Evolutionary conservation across 23 tunicate species (phyloP).

Genomic region (Aplidium turbinatum): DNA sequence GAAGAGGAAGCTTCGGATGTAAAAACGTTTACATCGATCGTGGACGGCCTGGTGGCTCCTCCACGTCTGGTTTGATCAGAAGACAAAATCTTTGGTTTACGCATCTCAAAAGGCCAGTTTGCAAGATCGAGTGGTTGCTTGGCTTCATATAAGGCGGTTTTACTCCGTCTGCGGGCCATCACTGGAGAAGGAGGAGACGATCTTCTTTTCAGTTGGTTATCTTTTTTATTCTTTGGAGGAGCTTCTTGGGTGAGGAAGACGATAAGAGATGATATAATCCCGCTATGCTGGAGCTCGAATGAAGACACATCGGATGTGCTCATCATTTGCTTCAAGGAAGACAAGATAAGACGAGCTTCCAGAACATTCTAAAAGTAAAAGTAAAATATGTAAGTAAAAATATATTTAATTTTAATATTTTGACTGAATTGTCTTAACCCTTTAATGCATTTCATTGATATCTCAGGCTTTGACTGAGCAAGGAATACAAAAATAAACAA

Average conservation of each 20-base stretch:
- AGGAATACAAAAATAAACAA: too few species aligned
- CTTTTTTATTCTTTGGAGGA: constrained; percentile 5
- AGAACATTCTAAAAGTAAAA: too few species aligned
- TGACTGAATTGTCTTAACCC: too few species aligned
- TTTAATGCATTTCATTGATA: too few species aligned
- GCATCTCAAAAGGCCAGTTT: background rate
- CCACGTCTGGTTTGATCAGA: constrained; percentile 13
- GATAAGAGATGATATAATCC: constrained; percentile 66
- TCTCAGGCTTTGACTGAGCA: too few species aligned
- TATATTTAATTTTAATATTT: too few species aligned
- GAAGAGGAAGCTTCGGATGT: background rate
- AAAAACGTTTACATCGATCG: background rate
- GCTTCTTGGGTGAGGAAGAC: constrained; percentile 51
- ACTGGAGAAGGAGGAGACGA: constrained; percentile 40
- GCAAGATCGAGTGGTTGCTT: background rate
- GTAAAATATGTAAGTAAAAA: too few species aligned
- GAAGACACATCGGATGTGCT: constrained; percentile 78
- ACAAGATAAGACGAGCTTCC: background rate
- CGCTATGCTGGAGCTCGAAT: constrained; percentile 90
- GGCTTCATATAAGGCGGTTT: constrained; percentile 1
- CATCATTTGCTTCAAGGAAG: constrained; percentile 22
- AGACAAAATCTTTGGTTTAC: constrained; percentile 34
- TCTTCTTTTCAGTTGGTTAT: constrained; percentile 10
- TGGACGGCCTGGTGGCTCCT: background rate
- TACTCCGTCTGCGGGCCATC: constrained; percentile 48